phyloP scores from a whole-genome alignment of 1,140 invertebrate genomes.

The Probaryconus sp. region DNA sequence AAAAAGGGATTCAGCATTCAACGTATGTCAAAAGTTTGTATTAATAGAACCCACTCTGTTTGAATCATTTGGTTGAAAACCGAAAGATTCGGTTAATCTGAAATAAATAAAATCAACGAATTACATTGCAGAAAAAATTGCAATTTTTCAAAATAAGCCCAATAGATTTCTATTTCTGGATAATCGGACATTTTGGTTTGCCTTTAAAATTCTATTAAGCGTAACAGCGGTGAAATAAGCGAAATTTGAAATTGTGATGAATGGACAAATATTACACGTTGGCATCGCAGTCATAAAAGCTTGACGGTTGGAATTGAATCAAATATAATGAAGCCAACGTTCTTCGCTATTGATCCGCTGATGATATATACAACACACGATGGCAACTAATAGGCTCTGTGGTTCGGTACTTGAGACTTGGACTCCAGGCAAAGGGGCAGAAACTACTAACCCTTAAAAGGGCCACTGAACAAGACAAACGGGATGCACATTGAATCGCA shows the following conservation, averaged over 20 bases:
- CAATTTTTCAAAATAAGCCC: too few relatives aligned
- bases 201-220: too few relatives aligned
- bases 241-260: conserved; percentile 2
- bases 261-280: conserved; percentile 28
- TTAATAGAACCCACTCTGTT: conserved; percentile 1
- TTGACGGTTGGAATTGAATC: conserved; percentile 41
- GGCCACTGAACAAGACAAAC: conserved; percentile 12
- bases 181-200: too few relatives aligned
- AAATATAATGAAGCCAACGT: conserved; percentile 47
- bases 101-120: too few relatives aligned
- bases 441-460: conserved; percentile 21
- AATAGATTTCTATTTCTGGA: too few relatives aligned
- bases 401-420: conserved; percentile 47
- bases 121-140: too few relatives aligned
- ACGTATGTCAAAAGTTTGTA: conserved; percentile 10
- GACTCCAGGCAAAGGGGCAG: conserved; percentile 24
- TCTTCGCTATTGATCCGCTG: conserved; percentile 53
- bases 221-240: too few relatives aligned
- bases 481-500: neutral
- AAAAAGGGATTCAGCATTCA: conserved; percentile 8
- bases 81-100: too few relatives aligned
- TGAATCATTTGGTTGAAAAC: too few relatives aligned
- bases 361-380: conserved; percentile 54
- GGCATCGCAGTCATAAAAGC: conserved; percentile 22
- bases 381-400: conserved; percentile 58